Evolutionary conservation across 2,113 vertebrate species (phyloP).

Genomic region (Pagrus major): DNA sequence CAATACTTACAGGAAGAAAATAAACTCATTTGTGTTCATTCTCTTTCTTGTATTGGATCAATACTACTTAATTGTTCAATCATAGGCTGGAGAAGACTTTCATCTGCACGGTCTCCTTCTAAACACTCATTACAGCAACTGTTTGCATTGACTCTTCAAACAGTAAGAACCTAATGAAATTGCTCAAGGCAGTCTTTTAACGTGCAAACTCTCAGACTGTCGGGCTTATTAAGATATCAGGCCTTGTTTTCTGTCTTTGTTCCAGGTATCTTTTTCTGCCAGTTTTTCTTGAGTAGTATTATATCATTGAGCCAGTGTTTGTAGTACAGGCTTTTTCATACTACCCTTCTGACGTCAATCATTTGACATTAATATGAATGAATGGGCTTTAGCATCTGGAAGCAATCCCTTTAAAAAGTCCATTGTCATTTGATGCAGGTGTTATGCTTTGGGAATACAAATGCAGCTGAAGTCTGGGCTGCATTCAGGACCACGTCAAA

Average conservation of each 20-base stretch:
- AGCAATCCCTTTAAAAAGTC: neutral
- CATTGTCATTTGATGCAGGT: neutral
- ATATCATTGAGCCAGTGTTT: neutral
- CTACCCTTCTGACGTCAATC: neutral
- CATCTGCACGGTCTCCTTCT: neutral
- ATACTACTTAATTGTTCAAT: neutral
- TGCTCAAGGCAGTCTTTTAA: neutral
- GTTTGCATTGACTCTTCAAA: conserved; percentile 24
- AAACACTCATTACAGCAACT: neutral
- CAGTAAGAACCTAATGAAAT: neutral
- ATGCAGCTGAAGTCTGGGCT: neutral
- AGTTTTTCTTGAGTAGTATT: neutral
- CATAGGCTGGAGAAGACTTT: neutral
- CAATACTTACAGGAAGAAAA: neutral
- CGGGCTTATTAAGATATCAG: neutral
- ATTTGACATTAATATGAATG: neutral
- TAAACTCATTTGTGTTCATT: conserved; percentile 9
- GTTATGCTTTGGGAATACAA: neutral
- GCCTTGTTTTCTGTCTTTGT: neutral
- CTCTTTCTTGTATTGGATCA: neutral
- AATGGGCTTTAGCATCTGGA: neutral
- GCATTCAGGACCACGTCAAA: no score
- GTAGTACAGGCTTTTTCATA: neutral
- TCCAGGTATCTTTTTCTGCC: neutral
- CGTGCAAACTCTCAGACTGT: neutral